These are phyloP conservation scores for Cinclus cinclus DNA, from an alignment of 2,113 vertebrate species.

Conservation along the genomic window DNA sequence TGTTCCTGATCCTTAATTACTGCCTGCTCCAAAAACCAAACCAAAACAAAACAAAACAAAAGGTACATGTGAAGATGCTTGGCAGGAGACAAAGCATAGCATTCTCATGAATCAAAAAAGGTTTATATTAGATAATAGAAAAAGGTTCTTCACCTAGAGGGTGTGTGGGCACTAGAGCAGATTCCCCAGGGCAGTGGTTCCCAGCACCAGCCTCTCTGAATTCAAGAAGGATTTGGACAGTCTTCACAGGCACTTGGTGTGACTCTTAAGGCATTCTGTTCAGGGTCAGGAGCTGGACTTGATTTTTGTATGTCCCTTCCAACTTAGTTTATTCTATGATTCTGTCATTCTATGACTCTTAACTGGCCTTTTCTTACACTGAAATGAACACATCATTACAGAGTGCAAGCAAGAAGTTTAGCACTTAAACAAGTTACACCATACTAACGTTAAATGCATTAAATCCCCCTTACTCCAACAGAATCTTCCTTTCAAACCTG, in stretches of 20 bases:
- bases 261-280: background rate
- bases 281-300: background rate
- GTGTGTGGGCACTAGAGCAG: background rate
- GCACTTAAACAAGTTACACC: background rate
- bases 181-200: no score
- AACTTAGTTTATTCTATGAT: background rate
- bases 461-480: background rate
- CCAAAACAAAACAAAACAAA: background rate
- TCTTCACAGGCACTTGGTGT: background rate
- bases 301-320: background rate
- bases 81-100: background rate
- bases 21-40: background rate
- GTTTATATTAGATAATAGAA: background rate
- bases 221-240: background rate
- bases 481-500: background rate
- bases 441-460: background rate
- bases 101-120: background rate
- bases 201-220: no score
- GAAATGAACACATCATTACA: background rate
- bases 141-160: background rate
- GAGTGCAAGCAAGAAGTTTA: background rate
- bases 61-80: background rate
- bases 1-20: background rate
- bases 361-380: background rate
- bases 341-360: background rate